phyloP scores from a whole-genome alignment of 2,888 invertebrate genomes.

The Dioctria rufipes region DNA sequence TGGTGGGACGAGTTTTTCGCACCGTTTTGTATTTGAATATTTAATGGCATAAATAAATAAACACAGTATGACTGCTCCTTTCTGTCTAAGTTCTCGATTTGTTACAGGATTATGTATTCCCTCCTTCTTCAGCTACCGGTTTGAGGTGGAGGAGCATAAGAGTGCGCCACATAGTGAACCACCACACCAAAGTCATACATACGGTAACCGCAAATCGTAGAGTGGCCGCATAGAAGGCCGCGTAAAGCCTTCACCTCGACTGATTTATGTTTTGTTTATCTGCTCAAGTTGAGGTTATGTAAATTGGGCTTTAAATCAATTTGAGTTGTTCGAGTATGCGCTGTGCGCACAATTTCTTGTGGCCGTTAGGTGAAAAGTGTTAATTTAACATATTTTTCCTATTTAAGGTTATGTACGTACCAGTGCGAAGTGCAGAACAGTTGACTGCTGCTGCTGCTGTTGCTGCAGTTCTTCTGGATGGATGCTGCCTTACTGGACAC shows the following conservation, averaged over 20 bases:
- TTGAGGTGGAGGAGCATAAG: not conserved
- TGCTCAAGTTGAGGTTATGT: conserved; percentile 56
- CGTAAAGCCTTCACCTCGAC: conserved; percentile 50
- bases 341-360: conserved; percentile 30
- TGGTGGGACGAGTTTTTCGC: conserved; percentile 15
- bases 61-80: conserved; percentile 24
- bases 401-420: conserved; percentile 54
- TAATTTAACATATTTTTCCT: conserved; percentile 56
- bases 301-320: conserved; percentile 58
- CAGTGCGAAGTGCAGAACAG: not conserved
- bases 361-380: conserved; percentile 56
- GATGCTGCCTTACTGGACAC: not conserved
- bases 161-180: not conserved
- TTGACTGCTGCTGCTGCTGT: not conserved
- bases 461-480: not conserved
- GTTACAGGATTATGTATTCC: conserved; percentile 13
- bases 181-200: conserved; percentile 17
- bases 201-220: conserved; percentile 33
- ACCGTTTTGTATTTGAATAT: conserved; percentile 32
- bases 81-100: conserved; percentile 27
- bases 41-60: conserved; percentile 50
- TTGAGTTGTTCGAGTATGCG: conserved; percentile 55
- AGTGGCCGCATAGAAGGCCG: conserved; percentile 50
- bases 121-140: not conserved
- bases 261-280: conserved; percentile 59